Conservation (phyloP, 2,797 vertebrate genomes). For the Danio aesculapii region DNA sequence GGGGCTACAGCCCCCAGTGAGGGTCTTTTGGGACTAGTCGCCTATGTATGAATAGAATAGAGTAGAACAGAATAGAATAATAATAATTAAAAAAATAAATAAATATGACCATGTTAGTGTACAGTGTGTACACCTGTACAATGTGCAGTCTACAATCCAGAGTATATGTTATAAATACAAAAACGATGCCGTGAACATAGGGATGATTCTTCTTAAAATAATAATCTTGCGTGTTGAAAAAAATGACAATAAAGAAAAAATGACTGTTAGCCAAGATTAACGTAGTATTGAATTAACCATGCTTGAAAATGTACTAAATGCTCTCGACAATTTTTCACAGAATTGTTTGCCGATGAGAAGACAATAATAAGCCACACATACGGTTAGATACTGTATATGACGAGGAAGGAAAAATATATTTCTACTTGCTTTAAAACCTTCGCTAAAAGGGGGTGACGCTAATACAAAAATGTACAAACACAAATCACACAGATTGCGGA, state of each 20-base stretch:
- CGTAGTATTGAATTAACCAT: no score
- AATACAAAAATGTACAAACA: background rate
- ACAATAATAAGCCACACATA: background rate
- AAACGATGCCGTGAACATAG: background rate
- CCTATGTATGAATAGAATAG: conserved; percentile 70
- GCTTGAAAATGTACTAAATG: background rate
- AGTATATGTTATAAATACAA: background rate
- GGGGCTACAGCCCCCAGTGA: conserved; percentile 81
- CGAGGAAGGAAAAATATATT: background rate
- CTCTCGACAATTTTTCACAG: background rate
- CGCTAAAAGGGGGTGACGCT: background rate
- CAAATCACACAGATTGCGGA: background rate
- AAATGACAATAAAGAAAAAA: background rate
- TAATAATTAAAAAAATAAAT: background rate
- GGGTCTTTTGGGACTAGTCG: conserved; percentile 85
- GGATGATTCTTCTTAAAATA: background rate
- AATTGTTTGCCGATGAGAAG: background rate
- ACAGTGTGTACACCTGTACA: no score
- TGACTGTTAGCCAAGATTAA: background rate
- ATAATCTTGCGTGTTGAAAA: background rate
- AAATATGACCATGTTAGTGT: background rate
- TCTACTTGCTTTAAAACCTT: background rate
- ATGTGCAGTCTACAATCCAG: background rate
- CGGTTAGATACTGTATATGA: background rate
- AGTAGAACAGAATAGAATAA: background rate